Percentiles rank a stretch among this genome's conserved stretches.
Conservation (phyloP, 2,113 vertebrate species). For the Muntiacus reevesi region DNA sequence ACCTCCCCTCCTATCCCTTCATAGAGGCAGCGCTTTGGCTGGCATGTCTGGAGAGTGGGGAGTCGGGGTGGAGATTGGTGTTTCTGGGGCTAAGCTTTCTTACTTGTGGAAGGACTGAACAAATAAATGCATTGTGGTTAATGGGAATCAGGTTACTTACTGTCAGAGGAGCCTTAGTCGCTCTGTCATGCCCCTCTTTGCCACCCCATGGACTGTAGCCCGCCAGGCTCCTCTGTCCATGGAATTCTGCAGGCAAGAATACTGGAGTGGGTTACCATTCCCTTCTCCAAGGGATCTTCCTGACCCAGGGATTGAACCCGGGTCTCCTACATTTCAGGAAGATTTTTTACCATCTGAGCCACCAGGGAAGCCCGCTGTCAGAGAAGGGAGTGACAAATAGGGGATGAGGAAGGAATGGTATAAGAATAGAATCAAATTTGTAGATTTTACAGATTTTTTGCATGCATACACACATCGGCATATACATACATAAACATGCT, state of each 20-base stretch:
- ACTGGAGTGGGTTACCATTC: not conserved
- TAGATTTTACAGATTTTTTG: not conserved
- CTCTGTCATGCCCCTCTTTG: not conserved
- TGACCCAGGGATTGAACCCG: not conserved
- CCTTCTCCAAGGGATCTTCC: not conserved
- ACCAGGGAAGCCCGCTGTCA: not conserved
- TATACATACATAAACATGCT: not conserved
- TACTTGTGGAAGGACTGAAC: not conserved
- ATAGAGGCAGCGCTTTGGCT: not conserved
- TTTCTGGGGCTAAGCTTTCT: not conserved
- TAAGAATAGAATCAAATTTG: not conserved
- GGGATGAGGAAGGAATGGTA: not conserved
- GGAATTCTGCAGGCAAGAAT: not conserved
- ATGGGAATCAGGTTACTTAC: not conserved
- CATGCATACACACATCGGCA: not conserved
- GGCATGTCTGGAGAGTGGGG: not conserved
- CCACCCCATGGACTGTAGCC: not conserved
- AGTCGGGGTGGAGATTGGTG: rapidly evolving
- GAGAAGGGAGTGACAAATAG: not conserved
- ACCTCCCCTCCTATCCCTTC: not conserved
- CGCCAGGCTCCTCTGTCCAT: not conserved
- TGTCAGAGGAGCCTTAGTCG: not conserved
- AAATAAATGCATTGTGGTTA: not conserved
- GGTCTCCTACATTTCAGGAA: not conserved
- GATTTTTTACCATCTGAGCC: not conserved